phyloP scores from a whole-genome alignment of 1,140 invertebrate genomes.

The Meloidogyne chitwoodi region DNA sequence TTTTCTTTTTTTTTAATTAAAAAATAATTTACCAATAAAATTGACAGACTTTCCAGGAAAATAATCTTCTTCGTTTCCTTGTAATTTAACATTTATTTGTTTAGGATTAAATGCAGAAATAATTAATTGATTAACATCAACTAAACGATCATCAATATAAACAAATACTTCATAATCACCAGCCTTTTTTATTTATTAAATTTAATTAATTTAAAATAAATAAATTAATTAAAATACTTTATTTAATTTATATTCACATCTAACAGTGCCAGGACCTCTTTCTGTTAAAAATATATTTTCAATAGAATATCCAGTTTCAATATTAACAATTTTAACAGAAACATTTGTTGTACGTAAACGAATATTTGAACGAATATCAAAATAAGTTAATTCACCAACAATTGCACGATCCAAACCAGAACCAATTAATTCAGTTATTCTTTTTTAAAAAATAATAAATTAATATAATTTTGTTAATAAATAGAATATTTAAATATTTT shows the following conservation, averaged over 20 bases:
- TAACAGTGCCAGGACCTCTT: slow-evolving; percentile 22
- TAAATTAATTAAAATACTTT: not conserved
- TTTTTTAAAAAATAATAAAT: slow-evolving; percentile 11
- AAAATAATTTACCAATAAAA: slow-evolving; percentile 49
- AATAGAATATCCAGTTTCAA: slow-evolving; percentile 12
- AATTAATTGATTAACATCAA: slow-evolving; percentile 70
- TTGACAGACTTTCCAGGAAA: slow-evolving; percentile 53
- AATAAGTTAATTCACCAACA: slow-evolving; percentile 76
- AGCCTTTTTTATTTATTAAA: slow-evolving; percentile 69
- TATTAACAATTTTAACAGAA: slow-evolving; percentile 25
- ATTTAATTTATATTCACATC: slow-evolving; percentile 33
- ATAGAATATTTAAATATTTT: not conserved
- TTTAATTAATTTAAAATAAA: not conserved
- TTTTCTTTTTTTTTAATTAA: not conserved
- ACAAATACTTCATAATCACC: slow-evolving; percentile 76
- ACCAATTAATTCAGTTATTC: slow-evolving; percentile 68
- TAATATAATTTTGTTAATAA: too few species aligned
- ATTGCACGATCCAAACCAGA: slow-evolving; percentile 81
- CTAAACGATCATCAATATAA: slow-evolving; percentile 84
- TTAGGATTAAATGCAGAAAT: slow-evolving; percentile 43
- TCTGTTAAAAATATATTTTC: slow-evolving; percentile 2
- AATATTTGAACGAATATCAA: slow-evolving; percentile 69
- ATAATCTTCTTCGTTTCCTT: slow-evolving; percentile 40
- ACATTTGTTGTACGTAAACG: slow-evolving; percentile 43
- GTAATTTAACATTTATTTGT: slow-evolving; percentile 35